These are phyloP conservation scores for Vicugna pacos DNA, from an alignment of 2,113 vertebrate genomes.

Conservation along the genomic window DNA sequence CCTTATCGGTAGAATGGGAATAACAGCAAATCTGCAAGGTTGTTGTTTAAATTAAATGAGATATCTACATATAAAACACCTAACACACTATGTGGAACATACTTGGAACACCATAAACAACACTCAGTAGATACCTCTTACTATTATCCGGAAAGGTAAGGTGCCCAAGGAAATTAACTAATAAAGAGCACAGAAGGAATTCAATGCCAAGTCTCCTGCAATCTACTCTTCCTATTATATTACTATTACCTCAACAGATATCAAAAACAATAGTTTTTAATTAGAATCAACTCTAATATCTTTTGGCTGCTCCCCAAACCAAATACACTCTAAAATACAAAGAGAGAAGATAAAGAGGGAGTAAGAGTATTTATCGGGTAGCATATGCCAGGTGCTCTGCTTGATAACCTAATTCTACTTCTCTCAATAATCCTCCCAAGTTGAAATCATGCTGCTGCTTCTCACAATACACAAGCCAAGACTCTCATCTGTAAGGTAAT, in stretches of 20 bases:
- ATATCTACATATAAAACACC: neutral
- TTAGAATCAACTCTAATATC: neutral
- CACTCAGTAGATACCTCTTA: neutral
- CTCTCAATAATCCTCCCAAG: neutral
- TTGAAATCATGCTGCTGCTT: neutral
- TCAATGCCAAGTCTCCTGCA: neutral
- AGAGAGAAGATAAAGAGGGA: neutral
- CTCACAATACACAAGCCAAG: constrained; percentile 23
- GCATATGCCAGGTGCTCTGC: neutral
- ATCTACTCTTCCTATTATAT: neutral
- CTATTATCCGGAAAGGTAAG: neutral
- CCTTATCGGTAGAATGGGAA: neutral
- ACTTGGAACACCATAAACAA: neutral
- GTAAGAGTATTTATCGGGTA: neutral
- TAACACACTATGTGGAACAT: neutral
- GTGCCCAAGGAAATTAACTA: neutral
- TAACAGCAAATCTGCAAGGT: neutral
- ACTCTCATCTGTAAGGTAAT: neutral
- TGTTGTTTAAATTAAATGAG: neutral
- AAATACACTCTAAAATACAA: constrained; percentile 28
- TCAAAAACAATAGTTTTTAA: neutral
- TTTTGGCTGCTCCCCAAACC: neutral
- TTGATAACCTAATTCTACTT: constrained; percentile 11
- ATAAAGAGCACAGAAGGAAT: neutral
- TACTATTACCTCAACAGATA: neutral